Conservation (phyloP, 2,888 invertebrate genomes). For the Plebejus argus region DNA sequence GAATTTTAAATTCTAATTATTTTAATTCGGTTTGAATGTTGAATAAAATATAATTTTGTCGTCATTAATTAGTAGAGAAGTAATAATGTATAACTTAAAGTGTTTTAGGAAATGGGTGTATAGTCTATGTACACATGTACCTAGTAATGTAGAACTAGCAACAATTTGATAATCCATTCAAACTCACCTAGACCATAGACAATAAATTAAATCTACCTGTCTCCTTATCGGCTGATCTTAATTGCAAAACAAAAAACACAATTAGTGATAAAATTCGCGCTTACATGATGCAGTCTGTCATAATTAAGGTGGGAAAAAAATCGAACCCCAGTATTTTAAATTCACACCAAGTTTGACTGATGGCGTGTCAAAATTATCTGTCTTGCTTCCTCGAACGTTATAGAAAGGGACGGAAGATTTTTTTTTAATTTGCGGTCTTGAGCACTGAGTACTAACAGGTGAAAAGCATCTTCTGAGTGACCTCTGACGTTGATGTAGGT, state of each 20-base stretch:
- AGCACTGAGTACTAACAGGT: slow-evolving; percentile 43
- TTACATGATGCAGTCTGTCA: slow-evolving; percentile 3
- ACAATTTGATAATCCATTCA: neutral
- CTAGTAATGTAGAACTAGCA: neutral
- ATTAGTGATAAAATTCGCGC: neutral
- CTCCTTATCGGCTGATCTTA: slow-evolving; percentile 3
- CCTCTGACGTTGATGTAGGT: neutral
- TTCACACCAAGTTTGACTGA: slow-evolving; percentile 57
- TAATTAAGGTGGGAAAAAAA: slow-evolving; percentile 35
- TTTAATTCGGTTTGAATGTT: neutral
- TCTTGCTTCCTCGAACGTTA: slow-evolving; percentile 33
- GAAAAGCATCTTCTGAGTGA: slow-evolving; percentile 45
- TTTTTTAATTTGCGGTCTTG: slow-evolving; percentile 40
- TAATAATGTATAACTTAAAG: neutral
- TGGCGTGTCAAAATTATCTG: slow-evolving; percentile 44
- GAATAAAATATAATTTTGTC: neutral
- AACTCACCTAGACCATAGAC: neutral
- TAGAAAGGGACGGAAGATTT: slow-evolving; percentile 37
- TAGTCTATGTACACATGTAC: no score
- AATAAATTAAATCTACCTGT: neutral
- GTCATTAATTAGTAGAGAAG: neutral
- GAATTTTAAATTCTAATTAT: neutral
- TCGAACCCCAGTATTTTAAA: slow-evolving; percentile 35
- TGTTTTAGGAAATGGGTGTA: neutral
- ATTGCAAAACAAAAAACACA: slow-evolving; percentile 4